A percentile compares a stretch with the other conserved stretches of the same genome.
Evolutionary conservation across 2,797 vertebrate genomes (phyloP).

Genomic region (Brachyalestes nurse): DNA sequence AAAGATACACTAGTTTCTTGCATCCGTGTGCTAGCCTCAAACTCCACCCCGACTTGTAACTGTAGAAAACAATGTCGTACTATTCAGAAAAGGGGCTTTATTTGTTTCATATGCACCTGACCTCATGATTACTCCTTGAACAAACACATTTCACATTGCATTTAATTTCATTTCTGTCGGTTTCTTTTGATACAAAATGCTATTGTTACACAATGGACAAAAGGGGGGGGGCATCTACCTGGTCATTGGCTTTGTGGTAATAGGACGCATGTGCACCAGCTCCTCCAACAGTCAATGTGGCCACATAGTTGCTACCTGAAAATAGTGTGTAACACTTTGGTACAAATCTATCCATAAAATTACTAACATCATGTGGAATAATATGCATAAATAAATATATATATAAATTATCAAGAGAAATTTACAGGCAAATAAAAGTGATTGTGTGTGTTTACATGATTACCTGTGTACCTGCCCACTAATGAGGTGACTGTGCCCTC

Average conservation of each 20-base stretch:
- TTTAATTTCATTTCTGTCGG: too few relatives aligned
- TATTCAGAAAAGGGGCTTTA: neutral
- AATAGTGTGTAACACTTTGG: too few relatives aligned
- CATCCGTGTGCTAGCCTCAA: constrained; percentile 86
- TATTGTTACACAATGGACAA: neutral
- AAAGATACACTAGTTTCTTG: constrained; percentile 88
- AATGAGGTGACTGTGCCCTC: constrained; percentile 87
- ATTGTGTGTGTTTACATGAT: constrained; percentile 54
- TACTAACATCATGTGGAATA: too few relatives aligned
- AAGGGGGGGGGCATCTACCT: constrained; percentile 71
- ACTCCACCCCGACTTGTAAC: constrained; percentile 90
- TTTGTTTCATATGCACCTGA: too few relatives aligned
- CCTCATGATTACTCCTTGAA: too few relatives aligned
- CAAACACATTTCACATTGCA: too few relatives aligned
- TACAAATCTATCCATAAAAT: too few relatives aligned
- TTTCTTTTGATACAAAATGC: too few relatives aligned
- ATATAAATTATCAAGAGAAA: constrained; percentile 54
- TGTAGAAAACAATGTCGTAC: constrained; percentile 56
- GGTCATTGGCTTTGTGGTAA: constrained; percentile 91
- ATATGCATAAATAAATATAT: too few relatives aligned
- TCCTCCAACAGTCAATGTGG: constrained; percentile 86
- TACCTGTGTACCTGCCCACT: constrained; percentile 88
- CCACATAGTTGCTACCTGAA: constrained; percentile 83
- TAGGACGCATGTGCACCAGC: constrained; percentile 88
- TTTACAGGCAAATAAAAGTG: constrained; percentile 71